A percentile compares a stretch with the other conserved stretches of the same genome.
phyloP scores from a whole-genome alignment of 2,888 invertebrate species.

The Marasmarcha lunaedactyla region DNA sequence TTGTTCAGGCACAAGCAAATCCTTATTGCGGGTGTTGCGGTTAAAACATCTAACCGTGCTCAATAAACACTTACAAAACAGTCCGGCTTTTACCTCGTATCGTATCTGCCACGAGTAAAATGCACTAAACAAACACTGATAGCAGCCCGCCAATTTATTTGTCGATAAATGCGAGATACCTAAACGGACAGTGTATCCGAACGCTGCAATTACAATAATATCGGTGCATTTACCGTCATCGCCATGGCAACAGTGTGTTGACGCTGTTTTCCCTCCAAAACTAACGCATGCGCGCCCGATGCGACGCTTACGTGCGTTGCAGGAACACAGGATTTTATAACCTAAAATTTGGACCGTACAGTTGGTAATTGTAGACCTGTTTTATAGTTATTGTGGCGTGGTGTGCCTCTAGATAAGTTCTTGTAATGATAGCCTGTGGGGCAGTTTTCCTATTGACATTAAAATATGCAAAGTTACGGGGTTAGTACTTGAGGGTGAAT shows the following conservation, averaged over 20 bases:
- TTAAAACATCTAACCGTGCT: too few species aligned
- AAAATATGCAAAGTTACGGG: slow-evolving; percentile 18
- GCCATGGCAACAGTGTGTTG: slow-evolving; percentile 50
- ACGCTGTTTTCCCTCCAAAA: slow-evolving; percentile 59
- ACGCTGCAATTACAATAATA: slow-evolving; percentile 11
- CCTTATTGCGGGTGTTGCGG: too few species aligned
- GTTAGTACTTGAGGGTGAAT: too few species aligned
- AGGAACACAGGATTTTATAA: too few species aligned
- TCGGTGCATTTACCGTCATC: slow-evolving; percentile 39
- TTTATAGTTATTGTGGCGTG: slow-evolving; percentile 32
- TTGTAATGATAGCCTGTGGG: slow-evolving; percentile 44
- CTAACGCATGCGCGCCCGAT: slow-evolving; percentile 47
- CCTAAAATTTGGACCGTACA: neutral
- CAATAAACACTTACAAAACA: too few species aligned
- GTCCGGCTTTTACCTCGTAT: slow-evolving; percentile 11
- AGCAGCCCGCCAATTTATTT: slow-evolving; percentile 21
- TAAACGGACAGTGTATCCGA: slow-evolving; percentile 9
- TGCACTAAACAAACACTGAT: too few species aligned
- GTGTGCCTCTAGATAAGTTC: slow-evolving; percentile 33
- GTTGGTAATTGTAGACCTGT: slow-evolving; percentile 5
- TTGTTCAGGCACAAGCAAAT: neutral
- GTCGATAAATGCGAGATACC: slow-evolving; percentile 25
- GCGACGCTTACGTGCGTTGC: neutral
- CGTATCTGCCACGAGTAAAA: neutral
- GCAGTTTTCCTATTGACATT: slow-evolving; percentile 56